Conservation (phyloP, 2,888 invertebrate species). For the Apoderus coryli region DNA sequence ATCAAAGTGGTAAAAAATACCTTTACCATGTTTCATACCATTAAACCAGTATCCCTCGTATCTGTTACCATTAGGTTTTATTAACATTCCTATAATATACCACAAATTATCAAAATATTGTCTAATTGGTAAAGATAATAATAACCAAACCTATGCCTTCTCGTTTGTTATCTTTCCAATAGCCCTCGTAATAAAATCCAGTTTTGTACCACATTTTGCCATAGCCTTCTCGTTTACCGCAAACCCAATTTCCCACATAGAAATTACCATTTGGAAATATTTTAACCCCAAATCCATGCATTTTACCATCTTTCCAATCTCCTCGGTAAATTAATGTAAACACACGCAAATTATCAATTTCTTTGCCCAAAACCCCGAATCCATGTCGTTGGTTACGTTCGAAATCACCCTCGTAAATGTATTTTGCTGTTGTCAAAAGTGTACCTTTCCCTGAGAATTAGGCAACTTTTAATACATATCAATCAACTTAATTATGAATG, state of each 20-base stretch:
- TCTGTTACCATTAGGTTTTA: slow-evolving; percentile 41
- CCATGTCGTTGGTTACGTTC: slow-evolving; percentile 40
- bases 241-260: slow-evolving; percentile 43
- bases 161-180: slow-evolving; percentile 31
- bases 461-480: too few species aligned
- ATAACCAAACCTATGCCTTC: slow-evolving; percentile 23
- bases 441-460: slow-evolving; percentile 38
- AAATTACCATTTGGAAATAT: slow-evolving; percentile 42
- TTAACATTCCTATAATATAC: slow-evolving; percentile 22
- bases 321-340: slow-evolving; percentile 41
- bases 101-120: slow-evolving; percentile 16
- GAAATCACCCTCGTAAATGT: slow-evolving; percentile 51
- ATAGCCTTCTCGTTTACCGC: slow-evolving; percentile 39
- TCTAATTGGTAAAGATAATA: too few species aligned
- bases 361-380: slow-evolving; percentile 37
- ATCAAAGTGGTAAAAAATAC: slow-evolving; percentile 46
- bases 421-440: slow-evolving; percentile 33
- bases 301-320: slow-evolving; percentile 42
- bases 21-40: slow-evolving; percentile 44
- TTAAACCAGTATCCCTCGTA: slow-evolving; percentile 49
- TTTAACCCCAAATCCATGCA: slow-evolving; percentile 41
- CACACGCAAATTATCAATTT: slow-evolving; percentile 31
- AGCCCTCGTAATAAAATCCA: slow-evolving; percentile 45
- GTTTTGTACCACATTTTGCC: slow-evolving; percentile 47
- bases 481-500: too few species aligned